These are phyloP conservation scores for Osmerus eperlanus DNA, from an alignment of 2,113 vertebrate species.

Conservation along the genomic window DNA sequence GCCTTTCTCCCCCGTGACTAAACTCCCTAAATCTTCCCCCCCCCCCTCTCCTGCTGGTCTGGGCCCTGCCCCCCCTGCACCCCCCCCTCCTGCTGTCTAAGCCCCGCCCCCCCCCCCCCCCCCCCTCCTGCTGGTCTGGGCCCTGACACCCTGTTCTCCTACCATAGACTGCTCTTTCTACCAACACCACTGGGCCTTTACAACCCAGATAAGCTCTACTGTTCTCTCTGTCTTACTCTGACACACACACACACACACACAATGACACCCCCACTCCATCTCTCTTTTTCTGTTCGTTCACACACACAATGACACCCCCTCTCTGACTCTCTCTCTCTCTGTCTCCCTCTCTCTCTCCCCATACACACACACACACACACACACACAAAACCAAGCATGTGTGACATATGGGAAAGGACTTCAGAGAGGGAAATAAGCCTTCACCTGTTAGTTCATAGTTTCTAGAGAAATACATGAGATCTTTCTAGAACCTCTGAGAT, in stretches of 20 bases:
- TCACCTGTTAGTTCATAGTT: no score
- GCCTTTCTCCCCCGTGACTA: slow-evolving; percentile 8
- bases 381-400: slow-evolving; percentile 5
- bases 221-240: background rate
- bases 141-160: background rate
- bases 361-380: slow-evolving; percentile 7
- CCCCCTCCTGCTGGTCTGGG: background rate
- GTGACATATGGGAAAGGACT: no score
- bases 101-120: background rate
- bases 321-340: no score
- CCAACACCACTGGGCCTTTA: slow-evolving; percentile 1
- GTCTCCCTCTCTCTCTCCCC: no score
- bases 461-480: no score
- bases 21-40: slow-evolving; percentile 2
- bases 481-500: no score
- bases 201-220: background rate
- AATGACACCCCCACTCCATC: background rate
- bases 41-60: background rate
- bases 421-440: no score
- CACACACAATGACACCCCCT: no score
- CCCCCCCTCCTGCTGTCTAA: background rate
- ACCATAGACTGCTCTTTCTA: background rate
- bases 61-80: background rate
- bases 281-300: no score
- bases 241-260: slow-evolving; percentile 11